Base-by-base conservation (phyloP, 2,113 vertebrate genomes). In the Dasyornis broadbenti region DNA sequence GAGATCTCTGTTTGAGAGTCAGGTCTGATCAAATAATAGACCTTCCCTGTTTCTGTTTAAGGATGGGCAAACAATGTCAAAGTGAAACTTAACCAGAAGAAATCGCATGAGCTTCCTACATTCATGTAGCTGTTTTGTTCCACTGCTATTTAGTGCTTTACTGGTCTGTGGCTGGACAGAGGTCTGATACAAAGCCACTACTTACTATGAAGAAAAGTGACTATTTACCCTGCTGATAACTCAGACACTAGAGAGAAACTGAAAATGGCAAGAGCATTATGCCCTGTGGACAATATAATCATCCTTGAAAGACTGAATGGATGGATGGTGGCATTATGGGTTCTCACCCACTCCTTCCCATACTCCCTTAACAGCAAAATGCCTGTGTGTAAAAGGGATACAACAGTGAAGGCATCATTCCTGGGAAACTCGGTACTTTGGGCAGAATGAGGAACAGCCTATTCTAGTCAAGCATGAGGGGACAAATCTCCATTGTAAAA, bases 21-120 rank as follows among this genome's bases (percentile, higher is more conserved):
- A 82, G 71, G 90, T 68, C 69, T 83, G 92, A 95, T 92, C 90
- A 96, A 97, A 94, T 87, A 96, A 94, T 90, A 92, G 90, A 86
- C 70, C 53, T 91, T 94, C 85, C 75, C 53, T 90, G 59, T 84
- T 92, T 92, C 81, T 61, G 53, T 90, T 95, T 89, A 83, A 96
- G 86, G 68, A 64, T 88, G 42, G 84, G 61, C 81, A 97, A 96
- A 94, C 90, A 96, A 92, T 60, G 78, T 70, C 78, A 82, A 73
- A 96, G 86, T 72, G 85, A 95, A 95, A 89, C 60, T 61, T 89
- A 86, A 90, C 30, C 75, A 85, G 75, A 70, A 93, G 40, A 95
- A 95, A 97, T 78, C 52, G 69, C 81, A 72, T 4, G 57, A 91
- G 30, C 52, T 80, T 59, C 82, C 92, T 76, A 75, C 75, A 88